Percentiles rank a stretch among this genome's conserved stretches.
phyloP scores from a whole-genome alignment of 1,140 invertebrate species.

The Lordiphosa mommai region DNA sequence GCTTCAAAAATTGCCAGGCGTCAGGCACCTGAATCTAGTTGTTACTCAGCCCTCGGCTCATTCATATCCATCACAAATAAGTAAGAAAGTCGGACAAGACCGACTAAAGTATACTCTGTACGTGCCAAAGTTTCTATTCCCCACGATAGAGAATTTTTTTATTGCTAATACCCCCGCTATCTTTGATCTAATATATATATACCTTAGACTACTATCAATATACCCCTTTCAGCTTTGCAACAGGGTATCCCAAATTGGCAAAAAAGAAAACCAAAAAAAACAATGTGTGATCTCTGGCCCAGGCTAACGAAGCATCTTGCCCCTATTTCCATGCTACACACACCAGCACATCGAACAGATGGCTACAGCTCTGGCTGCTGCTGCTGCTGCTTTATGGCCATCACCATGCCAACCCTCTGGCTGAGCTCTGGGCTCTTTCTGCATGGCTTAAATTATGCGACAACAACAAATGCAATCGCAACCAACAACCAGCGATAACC shows the following conservation, averaged over 20 bases:
- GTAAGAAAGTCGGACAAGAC: background rate
- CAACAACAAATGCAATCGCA: slow-evolving; percentile 54
- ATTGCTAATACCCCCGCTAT: too few relatives aligned
- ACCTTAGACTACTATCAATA: background rate
- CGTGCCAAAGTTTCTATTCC: too few relatives aligned
- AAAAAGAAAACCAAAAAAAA: too few relatives aligned
- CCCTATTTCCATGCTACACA: slow-evolving; percentile 24
- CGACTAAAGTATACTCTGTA: background rate
- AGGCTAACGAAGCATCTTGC: slow-evolving; percentile 28
- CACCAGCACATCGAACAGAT: slow-evolving; percentile 23
- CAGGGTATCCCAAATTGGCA: too few relatives aligned
- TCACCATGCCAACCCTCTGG: slow-evolving; percentile 29
- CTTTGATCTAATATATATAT: too few relatives aligned
- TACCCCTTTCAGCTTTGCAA: too few relatives aligned
- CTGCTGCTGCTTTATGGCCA: slow-evolving; percentile 63
- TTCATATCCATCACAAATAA: too few relatives aligned
- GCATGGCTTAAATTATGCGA: slow-evolving; percentile 54
- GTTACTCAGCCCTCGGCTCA: too few relatives aligned
- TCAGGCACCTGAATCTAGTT: too few relatives aligned
- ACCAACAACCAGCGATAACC: slow-evolving; percentile 35
- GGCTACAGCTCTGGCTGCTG: too few relatives aligned
- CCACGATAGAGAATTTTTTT: too few relatives aligned
- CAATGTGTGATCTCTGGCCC: too few relatives aligned
- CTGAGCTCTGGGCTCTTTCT: background rate
- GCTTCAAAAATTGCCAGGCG: background rate